Evolutionary conservation across 1,140 invertebrate genomes (phyloP), one percentile per base, ranked within the genome.

Genomic region (Harpegnathos saltator): DNA sequence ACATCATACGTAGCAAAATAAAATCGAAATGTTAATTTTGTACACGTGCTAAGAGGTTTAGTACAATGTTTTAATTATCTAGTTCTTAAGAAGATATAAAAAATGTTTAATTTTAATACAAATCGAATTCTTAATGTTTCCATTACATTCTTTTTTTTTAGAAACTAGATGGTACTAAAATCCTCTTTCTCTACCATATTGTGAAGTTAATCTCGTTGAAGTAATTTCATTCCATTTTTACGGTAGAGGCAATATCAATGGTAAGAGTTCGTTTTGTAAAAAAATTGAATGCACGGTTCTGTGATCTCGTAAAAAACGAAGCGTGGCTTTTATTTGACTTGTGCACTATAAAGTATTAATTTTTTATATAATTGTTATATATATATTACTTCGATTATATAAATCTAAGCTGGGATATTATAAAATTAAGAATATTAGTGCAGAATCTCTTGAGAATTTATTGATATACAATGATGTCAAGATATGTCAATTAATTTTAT

Each of bases 171-270:
- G 3, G 17, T 61, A 29, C 24, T 73, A 74, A 74, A 61, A 44
- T 5, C 1, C n/a, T n/a, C n/a, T 61, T 61, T 24, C 61, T 9
- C 26, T 59, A 24, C 26, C 9, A 50, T 65, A 65, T 11, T 44
- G 38, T 0, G 7, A 63, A 75, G 24, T 62, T 74, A 74, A 75
- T 29, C 44, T 75, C 62, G 24, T 44, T 24, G 38, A 24, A 61
- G 17, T 63, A 75, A 75, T 75, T 24, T 62, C 38, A 24, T 74
- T 74, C 12, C 38, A 29, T 63, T 75, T 33, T 63, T 75, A 63
- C 22, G 58, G 24, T 63, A 75, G 38, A 63, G 3, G n/a, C 24
- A 63, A 52, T 63, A 75, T 63, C 44, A 63, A 63, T 19, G 14
- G 38, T n/a, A 63, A 33, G 26, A 63, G 24, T 63, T 50, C 1